Evolutionary conservation across 2,113 vertebrate genomes (phyloP), one percentile per base, ranked within the genome.

Genomic region (Phainopepla nitens): DNA sequence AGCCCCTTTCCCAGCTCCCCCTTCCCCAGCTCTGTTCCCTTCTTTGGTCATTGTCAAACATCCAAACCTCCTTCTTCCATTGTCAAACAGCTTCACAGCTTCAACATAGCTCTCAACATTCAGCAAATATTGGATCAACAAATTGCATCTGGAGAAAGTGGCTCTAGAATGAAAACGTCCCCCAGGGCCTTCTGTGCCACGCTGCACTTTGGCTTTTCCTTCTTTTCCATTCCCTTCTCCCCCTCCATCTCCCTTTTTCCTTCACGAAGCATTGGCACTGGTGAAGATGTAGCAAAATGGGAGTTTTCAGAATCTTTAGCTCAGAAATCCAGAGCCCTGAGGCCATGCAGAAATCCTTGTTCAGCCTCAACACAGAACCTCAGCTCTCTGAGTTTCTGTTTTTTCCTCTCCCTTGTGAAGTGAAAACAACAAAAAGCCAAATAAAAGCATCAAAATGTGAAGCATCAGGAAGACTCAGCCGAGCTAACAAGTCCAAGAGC

Each of bases 11-110:
- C 20, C 69, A 60, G 39, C 69, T 68, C 53, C 60, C 13, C 45
- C 39, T 68, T 75, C n/a, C 11, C 45, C 70, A 75, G 20, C n/a
- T 60, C 61, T 0, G 0, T 45, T 45, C n/a, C 24, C 23, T 75
- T 39, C 69, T 1, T 2, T 53, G 8, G 33, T 2, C 17, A 23
- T 0, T 13, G 4, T 16, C 47, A 47, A 7, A 76, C 14, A 61
- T 19, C 47, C 79, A 47, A 54, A 23, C 4, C 2, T 25, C 10
- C 29, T 47, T 9, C 15, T 53, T 69, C 53, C 28, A 11, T 1
- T 47, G 25, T 45, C 54, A 45, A 89, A 75, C 21, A 42, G 4
- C 51, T 56, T 78, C 70, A 68, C 29, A 78, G 33, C 39, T 68
- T 9, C 57, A 12, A 0, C 20, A 22, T 1, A 18, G 5, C 31